Conservation (phyloP, 2,797 vertebrate species). For the Anguilla marmorata region DNA sequence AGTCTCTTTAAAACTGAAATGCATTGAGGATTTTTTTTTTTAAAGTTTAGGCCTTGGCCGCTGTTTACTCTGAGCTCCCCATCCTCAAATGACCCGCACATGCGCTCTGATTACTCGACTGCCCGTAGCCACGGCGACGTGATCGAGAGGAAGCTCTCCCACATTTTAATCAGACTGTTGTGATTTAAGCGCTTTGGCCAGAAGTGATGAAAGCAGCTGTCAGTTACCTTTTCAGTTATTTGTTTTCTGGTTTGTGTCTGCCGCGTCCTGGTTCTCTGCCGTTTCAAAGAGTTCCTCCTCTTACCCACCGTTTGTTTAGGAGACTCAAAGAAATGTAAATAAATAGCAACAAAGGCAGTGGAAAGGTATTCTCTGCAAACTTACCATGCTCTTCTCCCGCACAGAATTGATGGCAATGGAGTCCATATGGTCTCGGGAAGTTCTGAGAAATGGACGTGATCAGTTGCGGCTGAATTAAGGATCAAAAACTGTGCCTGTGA, state of each 20-base stretch:
- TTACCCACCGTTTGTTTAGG: conserved; percentile 21
- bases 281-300: conserved; percentile 36
- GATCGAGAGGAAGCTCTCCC: conserved; percentile 27
- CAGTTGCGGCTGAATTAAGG: conserved; percentile 77
- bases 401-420: conserved; percentile 86
- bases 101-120: conserved; percentile 48
- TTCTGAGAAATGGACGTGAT: conserved; percentile 85
- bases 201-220: conserved; percentile 58
- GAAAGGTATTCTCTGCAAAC: conserved; percentile 78
- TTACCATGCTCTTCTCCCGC: conserved; percentile 71
- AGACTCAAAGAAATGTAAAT: neutral
- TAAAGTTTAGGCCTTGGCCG: neutral
- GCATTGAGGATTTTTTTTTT: neutral
- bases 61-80: conserved; percentile 19
- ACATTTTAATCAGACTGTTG: conserved; percentile 53
- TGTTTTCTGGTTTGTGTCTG: conserved; percentile 49
- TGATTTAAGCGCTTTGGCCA: conserved; percentile 48
- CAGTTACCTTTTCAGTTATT: conserved; percentile 51
- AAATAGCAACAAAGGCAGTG: conserved; percentile 44
- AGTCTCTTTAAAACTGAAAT: neutral
- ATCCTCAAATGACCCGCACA: conserved; percentile 51
- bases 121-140: conserved; percentile 36
- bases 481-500: conserved; percentile 49
- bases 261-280: conserved; percentile 41
- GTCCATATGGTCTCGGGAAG: conserved; percentile 90